phyloP scores from a whole-genome alignment of 2,888 invertebrate species.

The Sthenelais limicola region DNA sequence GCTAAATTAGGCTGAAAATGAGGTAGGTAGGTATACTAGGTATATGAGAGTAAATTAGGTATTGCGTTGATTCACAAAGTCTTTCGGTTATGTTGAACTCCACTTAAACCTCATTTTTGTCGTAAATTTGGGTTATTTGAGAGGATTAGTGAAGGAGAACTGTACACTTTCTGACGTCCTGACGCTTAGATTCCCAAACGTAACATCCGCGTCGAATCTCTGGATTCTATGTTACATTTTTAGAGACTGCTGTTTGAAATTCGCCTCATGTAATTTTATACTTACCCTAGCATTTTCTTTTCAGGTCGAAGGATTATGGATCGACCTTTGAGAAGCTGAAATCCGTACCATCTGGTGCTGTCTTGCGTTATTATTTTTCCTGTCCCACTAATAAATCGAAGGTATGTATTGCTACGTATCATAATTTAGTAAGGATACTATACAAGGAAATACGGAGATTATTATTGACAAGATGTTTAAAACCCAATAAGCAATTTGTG shows the following conservation, averaged over 20 bases:
- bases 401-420: neutral
- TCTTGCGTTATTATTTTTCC: slow-evolving; percentile 37
- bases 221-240: too few species aligned
- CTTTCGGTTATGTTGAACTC: too few species aligned
- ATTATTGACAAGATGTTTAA: neutral
- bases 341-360: neutral
- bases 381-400: slow-evolving; percentile 42
- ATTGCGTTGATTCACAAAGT: too few species aligned
- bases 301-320: slow-evolving; percentile 43
- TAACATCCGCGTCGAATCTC: too few species aligned
- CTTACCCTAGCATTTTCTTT: neutral
- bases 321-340: slow-evolving; percentile 22
- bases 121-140: too few species aligned
- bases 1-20: too few species aligned
- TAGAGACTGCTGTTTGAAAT: slow-evolving; percentile 2
- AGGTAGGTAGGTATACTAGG: too few species aligned
- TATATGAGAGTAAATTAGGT: too few species aligned
- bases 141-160: too few species aligned
- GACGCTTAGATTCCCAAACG: too few species aligned
- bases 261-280: neutral
- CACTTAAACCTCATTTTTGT: too few species aligned
- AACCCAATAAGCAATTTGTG: neutral
- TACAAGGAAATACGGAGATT: neutral
- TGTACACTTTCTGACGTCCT: too few species aligned
- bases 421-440: neutral